Evolutionary conservation across 2,113 vertebrate species (phyloP).

Genomic region (Eurypyga helias): DNA sequence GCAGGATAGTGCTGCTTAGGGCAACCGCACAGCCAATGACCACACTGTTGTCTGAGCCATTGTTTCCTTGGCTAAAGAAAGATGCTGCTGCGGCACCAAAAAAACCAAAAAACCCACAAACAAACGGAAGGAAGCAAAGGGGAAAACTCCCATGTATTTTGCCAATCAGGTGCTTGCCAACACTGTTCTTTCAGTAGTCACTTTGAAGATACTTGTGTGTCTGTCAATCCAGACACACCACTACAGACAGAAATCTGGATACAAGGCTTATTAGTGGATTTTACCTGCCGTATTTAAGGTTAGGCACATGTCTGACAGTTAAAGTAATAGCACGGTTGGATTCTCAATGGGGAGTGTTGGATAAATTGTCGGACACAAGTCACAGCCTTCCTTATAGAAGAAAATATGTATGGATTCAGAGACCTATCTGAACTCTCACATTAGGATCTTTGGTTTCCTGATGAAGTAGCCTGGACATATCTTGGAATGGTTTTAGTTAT

Average conservation of each 20-base stretch:
- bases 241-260: background rate
- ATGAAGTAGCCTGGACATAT: background rate
- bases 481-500: background rate
- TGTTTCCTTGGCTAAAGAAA: background rate
- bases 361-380: background rate
- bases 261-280: background rate
- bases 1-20: background rate
- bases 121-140: background rate
- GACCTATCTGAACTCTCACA: background rate
- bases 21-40: background rate
- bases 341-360: background rate
- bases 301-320: background rate
- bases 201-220: background rate
- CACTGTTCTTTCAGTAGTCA: background rate
- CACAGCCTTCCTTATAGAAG: background rate
- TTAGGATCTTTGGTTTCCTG: background rate
- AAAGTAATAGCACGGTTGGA: background rate
- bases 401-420: background rate
- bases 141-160: background rate
- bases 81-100: background rate
- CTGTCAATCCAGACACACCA: background rate
- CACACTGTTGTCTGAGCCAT: background rate
- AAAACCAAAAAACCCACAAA: no score
- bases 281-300: background rate
- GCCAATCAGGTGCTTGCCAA: background rate